Evolutionary conservation across 23 tunicate genomes (phyloP), one percentile per base, ranked within the genome.

Genomic region (Trididemnum miniatum): DNA sequence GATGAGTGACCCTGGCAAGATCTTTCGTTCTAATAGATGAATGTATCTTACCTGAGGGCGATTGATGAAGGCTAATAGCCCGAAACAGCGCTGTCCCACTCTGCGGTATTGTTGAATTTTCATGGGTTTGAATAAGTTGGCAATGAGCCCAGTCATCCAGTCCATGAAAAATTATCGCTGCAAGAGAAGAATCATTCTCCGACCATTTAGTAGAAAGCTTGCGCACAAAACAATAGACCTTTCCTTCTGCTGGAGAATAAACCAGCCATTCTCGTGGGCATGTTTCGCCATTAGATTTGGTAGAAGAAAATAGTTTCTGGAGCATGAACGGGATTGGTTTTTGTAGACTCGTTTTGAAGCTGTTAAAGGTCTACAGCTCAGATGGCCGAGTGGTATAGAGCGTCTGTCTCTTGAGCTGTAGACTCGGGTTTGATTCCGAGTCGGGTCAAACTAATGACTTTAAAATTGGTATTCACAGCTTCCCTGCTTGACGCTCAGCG

Each of bases 331-430:
- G 75, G 38, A 67, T 67, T 73, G 79, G 59, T 73, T 73, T 20
- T 39, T 73, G 79, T 73, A 73, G 59, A 38, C 79, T 73, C 57
- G 79, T 20, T 73, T 73, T 57, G 79, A 73, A 73, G 59, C 38
- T 15, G 79, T 37, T 12, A 73, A 73, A 37, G 79, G 79, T 15
- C 31, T 59, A 73, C n/a, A n/a, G n/a, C n/a, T n/a, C n/a, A n/a
- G n/a, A n/a, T n/a, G n/a, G n/a, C n/a, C n/a, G n/a, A n/a, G n/a
- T n/a, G n/a, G n/a, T n/a, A n/a, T n/a, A n/a, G n/a, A n/a, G n/a
- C n/a, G n/a, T n/a, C n/a, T n/a, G n/a, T n/a, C n/a, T n/a, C n/a
- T n/a, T n/a, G n/a, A n/a, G n/a, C n/a, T n/a, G n/a, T n/a, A n/a
- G n/a, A n/a, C n/a, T n/a, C n/a, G n/a, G n/a, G n/a, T n/a, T n/a